A percentile compares a stretch with the other conserved stretches of the same genome.
These are phyloP conservation scores for Dromaius novaehollandiae DNA, from an alignment of 2,113 vertebrate genomes.

Conservation along the genomic window DNA sequence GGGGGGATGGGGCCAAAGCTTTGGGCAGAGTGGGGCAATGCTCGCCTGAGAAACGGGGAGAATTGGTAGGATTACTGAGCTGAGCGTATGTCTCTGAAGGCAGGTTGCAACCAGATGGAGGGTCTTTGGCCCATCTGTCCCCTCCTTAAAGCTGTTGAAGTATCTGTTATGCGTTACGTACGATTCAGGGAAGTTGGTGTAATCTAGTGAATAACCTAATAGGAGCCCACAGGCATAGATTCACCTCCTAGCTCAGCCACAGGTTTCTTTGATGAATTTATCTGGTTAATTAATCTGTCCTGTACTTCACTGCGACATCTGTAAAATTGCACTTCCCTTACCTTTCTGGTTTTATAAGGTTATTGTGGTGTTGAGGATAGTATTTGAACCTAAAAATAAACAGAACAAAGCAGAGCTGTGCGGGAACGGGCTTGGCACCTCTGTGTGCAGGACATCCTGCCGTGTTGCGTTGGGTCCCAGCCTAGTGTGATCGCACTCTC, in stretches of 20 bases:
- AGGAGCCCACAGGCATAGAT: neutral
- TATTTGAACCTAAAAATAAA: neutral
- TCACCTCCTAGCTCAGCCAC: neutral
- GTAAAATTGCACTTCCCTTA: neutral
- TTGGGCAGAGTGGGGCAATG: fast-evolving
- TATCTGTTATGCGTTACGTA: neutral
- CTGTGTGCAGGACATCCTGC: neutral
- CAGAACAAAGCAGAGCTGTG: neutral
- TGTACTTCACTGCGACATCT: neutral
- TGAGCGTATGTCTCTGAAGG: neutral
- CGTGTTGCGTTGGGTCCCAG: fast-evolving
- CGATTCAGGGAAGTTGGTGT: neutral
- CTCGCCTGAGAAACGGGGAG: neutral
- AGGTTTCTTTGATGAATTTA: neutral
- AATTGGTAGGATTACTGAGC: neutral
- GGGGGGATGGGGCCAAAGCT: neutral
- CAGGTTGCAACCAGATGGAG: neutral
- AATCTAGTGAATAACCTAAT: fast-evolving
- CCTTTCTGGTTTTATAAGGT: neutral
- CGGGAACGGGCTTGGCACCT: neutral
- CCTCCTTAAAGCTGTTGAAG: neutral
- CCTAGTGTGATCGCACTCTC: neutral
- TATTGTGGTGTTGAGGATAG: neutral
- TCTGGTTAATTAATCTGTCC: neutral
- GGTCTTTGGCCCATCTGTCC: neutral